Conservation (phyloP, 64 coral and sea anemone species). For the Stichodactyla helianthus region DNA sequence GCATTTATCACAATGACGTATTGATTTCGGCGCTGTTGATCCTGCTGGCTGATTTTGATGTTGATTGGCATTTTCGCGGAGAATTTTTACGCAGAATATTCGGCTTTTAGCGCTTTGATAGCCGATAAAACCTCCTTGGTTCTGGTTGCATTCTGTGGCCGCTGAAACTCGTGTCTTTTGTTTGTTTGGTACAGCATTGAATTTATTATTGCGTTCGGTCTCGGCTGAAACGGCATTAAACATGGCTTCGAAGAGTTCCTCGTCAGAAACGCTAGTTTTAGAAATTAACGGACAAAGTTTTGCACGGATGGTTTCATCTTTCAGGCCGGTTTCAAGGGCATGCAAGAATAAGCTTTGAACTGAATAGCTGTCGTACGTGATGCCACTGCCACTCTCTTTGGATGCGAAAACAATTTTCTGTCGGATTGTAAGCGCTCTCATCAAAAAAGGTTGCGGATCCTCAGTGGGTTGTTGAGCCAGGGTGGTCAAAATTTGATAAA, state of each 20-base stretch:
- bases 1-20: too few species aligned
- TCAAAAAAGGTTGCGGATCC: constrained; percentile 44
- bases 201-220: constrained; percentile 37
- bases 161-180: not conserved
- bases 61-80: too few species aligned
- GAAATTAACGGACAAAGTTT: constrained; percentile 23
- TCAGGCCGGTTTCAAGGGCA: constrained; percentile 14
- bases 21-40: too few species aligned
- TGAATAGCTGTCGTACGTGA: constrained; percentile 41
- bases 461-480: constrained; percentile 29
- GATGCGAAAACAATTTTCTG: constrained; percentile 65
- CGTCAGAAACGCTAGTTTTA: constrained; percentile 12
- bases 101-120: too few species aligned
- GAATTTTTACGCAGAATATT: too few species aligned
- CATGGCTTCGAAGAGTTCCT: constrained; percentile 57
- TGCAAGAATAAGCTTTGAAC: constrained; percentile 62
- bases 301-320: constrained; percentile 30
- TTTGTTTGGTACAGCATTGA: constrained; percentile 12
- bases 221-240: constrained; percentile 37
- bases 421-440: constrained; percentile 38
- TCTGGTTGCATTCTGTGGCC: not conserved
- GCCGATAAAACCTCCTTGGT: too few species aligned
- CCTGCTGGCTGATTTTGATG: not conserved
- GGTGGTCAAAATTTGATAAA: constrained; percentile 35
- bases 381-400: constrained; percentile 31